These are phyloP conservation scores for Hestina assimilis DNA, from an alignment of 1,140 invertebrate species.

Conservation along the genomic window DNA sequence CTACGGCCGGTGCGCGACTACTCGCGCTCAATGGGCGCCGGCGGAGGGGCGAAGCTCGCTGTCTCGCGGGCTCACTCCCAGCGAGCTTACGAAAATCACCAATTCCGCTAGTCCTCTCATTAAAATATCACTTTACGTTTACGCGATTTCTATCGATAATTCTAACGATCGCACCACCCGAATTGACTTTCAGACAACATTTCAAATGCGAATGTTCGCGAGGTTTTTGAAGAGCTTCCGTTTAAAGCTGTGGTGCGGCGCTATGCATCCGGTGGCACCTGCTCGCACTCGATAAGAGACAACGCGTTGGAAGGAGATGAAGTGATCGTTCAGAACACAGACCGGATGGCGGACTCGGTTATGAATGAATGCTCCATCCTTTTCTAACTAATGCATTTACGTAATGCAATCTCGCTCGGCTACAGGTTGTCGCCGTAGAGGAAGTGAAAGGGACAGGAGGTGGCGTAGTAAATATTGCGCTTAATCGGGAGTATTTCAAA, in stretches of 20 bases:
- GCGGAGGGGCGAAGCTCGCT: slow-evolving; percentile 73
- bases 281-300: slow-evolving; percentile 65
- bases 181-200: slow-evolving; percentile 15
- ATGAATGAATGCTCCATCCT: slow-evolving; percentile 73
- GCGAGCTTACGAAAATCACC: slow-evolving; percentile 73
- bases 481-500: slow-evolving; percentile 60
- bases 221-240: slow-evolving; percentile 65
- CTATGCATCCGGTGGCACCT: slow-evolving; percentile 68
- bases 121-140: slow-evolving; percentile 41
- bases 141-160: background rate
- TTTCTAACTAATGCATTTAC: slow-evolving; percentile 40
- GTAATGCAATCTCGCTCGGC: slow-evolving; percentile 50
- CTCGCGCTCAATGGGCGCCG: slow-evolving; percentile 61
- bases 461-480: slow-evolving; percentile 76
- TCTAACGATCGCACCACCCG: slow-evolving; percentile 7
- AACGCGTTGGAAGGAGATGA: slow-evolving; percentile 73
- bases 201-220: slow-evolving; percentile 38
- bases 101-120: slow-evolving; percentile 65
- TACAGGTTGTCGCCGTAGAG: slow-evolving; percentile 71
- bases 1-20: slow-evolving; percentile 69
- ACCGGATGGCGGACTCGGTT: slow-evolving; percentile 75
- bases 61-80: slow-evolving; percentile 51
- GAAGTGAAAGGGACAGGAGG: slow-evolving; percentile 75
- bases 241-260: slow-evolving; percentile 54
- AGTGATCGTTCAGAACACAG: slow-evolving; percentile 64